These are phyloP conservation scores for Cliona cf. orientalis DNA, from an alignment of 37 sponge, comb jelly and placozoan genomes.

Conservation along the genomic window DNA sequence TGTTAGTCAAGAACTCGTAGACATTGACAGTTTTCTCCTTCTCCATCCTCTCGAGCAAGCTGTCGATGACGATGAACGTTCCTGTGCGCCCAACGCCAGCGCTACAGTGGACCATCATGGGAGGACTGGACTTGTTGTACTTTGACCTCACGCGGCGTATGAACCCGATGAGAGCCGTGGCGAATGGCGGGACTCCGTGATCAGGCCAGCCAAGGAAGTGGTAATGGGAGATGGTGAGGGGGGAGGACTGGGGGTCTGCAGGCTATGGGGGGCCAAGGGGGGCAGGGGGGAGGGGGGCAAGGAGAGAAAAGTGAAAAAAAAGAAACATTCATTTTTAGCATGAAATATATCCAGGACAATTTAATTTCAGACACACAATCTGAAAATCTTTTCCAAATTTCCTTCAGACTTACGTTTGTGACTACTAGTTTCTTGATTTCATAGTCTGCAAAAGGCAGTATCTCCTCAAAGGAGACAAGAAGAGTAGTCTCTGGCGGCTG, in stretches of 20 bases:
- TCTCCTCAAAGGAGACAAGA: constrained; percentile 27
- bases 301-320: not conserved
- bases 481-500: constrained; percentile 17
- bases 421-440: constrained; percentile 61
- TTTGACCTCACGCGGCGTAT: constrained; percentile 55
- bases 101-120: constrained; percentile 87
- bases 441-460: constrained; percentile 76
- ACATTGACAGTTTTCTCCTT: constrained; percentile 50
- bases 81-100: constrained; percentile 84
- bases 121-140: constrained; percentile 16
- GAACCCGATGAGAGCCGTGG: constrained; percentile 79
- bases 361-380: too few relatives aligned
- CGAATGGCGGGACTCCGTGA: constrained; percentile 84
- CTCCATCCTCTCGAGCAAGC: constrained; percentile 65
- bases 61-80: constrained; percentile 72
- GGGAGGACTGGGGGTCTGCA: not conserved
- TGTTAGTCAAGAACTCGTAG: constrained; percentile 39
- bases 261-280: not conserved
- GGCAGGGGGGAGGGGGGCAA: not conserved
- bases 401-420: constrained; percentile 45
- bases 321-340: too few relatives aligned
- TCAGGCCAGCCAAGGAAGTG: constrained; percentile 87
- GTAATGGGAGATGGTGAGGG: constrained; percentile 71
- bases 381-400: not conserved
- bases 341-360: too few relatives aligned